These are phyloP conservation scores for Cryptomyrus ogoouensis DNA, from an alignment of 2,113 vertebrate genomes.

Conservation along the genomic window DNA sequence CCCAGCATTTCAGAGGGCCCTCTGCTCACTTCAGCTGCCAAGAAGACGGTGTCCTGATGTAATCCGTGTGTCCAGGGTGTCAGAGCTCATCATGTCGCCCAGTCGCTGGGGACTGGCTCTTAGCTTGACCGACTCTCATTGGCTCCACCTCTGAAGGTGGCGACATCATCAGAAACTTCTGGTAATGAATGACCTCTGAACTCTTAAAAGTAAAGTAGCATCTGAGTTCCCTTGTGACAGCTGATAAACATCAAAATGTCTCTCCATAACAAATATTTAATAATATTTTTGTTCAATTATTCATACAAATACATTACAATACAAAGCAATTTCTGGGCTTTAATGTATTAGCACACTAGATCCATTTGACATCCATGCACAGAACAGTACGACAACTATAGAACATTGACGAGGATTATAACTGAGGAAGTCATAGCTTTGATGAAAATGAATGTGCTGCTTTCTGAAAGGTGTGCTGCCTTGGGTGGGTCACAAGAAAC, in stretches of 20 bases:
- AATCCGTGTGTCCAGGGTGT: neutral
- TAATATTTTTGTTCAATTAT: neutral
- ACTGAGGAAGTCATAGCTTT: neutral
- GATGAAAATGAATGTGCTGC: neutral
- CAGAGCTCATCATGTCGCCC: slow-evolving; percentile 2
- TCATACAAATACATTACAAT: neutral
- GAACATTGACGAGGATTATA: neutral
- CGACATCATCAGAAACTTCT: neutral
- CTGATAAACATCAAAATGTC: neutral
- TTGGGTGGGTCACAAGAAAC: neutral
- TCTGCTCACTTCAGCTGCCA: neutral
- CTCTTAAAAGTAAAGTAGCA: neutral
- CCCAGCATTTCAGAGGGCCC: neutral
- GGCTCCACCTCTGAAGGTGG: neutral
- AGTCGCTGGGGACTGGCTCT: neutral
- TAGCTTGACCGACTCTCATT: neutral
- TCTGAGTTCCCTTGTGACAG: neutral
- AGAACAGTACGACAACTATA: neutral
- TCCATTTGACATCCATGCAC: neutral
- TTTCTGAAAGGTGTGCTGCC: neutral
- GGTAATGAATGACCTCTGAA: neutral
- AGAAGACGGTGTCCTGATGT: neutral
- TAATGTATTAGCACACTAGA: neutral
- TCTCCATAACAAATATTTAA: too few species aligned
- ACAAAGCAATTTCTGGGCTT: neutral